phyloP scores from a whole-genome alignment of 2,113 vertebrate species.

The Dermatemys mawii region DNA sequence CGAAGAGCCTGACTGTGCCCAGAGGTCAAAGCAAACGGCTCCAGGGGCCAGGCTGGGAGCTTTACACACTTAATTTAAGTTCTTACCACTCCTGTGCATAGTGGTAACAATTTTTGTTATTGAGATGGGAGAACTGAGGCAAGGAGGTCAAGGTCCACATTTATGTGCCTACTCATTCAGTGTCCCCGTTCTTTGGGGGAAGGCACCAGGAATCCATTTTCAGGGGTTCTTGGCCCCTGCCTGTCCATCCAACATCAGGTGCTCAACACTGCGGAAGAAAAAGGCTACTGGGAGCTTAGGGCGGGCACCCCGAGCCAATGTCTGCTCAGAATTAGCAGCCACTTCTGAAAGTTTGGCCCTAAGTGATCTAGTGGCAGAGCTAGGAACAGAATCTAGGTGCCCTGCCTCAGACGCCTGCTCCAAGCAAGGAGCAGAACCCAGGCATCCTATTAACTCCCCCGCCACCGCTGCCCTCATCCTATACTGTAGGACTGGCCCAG shows the following conservation, averaged over 20 bases:
- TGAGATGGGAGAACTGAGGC: background rate
- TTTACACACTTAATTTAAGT: background rate
- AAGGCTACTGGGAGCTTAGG: background rate
- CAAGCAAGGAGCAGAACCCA: background rate
- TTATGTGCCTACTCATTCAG: background rate
- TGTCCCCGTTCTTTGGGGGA: background rate
- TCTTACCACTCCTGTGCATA: background rate
- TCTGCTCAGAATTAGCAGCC: background rate
- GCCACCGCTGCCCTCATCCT: background rate
- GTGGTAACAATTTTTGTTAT: background rate
- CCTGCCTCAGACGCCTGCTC: background rate
- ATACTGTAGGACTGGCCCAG: background rate
- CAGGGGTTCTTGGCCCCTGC: background rate
- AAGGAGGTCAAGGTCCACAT: background rate
- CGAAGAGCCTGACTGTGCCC: background rate
- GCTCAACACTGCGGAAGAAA: background rate
- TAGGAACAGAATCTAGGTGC: background rate
- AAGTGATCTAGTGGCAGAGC: background rate
- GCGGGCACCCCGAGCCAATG: too few relatives aligned
- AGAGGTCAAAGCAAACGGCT: background rate
- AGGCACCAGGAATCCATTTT: background rate
- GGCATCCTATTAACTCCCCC: background rate
- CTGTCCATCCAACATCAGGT: background rate
- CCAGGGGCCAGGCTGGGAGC: too few relatives aligned
- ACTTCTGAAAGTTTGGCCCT: background rate